Conservation (phyloP, 1,140 invertebrate genomes). For the Ptiloglossa arizonensis region DNA sequence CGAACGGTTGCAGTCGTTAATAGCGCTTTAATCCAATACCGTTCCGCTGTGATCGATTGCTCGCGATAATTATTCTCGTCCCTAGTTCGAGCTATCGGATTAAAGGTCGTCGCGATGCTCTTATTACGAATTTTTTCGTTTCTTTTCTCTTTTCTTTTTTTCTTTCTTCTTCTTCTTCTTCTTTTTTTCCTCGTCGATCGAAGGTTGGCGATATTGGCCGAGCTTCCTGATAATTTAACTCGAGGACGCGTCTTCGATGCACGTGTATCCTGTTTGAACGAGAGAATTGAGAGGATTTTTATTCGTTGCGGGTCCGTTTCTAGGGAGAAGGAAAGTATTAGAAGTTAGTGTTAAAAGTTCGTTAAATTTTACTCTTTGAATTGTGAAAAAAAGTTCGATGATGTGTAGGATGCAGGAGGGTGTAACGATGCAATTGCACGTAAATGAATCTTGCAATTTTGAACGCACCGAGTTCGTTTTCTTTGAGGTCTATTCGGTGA, state of each 20-base stretch:
- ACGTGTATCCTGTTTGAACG: background rate
- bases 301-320: no score
- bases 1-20: conserved; percentile 31
- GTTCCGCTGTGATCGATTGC: conserved; percentile 27
- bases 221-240: background rate
- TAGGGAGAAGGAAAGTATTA: no score
- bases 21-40: conserved; percentile 34
- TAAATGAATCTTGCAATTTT: no score
- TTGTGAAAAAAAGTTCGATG: no score
- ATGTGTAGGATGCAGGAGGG: no score
- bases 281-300: no score
- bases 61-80: conserved; percentile 36
- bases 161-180: background rate
- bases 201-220: background rate
- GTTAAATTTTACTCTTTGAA: no score
- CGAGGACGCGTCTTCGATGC: background rate
- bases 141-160: background rate
- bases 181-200: background rate
- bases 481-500: no score
- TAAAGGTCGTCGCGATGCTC: conserved; percentile 6
- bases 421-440: no score
- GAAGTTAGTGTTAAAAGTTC: no score
- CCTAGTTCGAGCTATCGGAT: background rate
- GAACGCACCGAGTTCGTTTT: no score
- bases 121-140: background rate